Conservation (phyloP, 2,888 invertebrate species). For the Brachypterus glaber region DNA sequence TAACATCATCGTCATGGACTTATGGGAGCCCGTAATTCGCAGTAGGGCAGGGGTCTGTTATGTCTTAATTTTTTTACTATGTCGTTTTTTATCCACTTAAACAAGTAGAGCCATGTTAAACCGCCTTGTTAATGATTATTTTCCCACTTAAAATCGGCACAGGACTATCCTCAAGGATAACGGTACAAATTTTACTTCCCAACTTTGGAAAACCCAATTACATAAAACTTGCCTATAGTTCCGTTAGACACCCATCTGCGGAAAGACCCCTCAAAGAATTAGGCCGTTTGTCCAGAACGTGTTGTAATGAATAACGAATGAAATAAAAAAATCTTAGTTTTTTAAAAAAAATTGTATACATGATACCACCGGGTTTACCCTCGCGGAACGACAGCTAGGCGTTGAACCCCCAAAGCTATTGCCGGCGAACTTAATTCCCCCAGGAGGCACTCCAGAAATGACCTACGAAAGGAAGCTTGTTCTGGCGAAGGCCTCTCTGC, state of each 20-base stretch:
- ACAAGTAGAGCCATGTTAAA: constrained; percentile 7
- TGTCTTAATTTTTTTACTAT: constrained; percentile 7
- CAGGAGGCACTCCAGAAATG: no score
- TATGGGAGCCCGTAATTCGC: constrained; percentile 4
- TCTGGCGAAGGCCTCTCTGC: no score
- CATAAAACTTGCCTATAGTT: constrained; percentile 3
- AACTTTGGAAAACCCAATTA: constrained; percentile 2
- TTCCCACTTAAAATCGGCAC: constrained; percentile 14
- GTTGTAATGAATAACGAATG: no score
- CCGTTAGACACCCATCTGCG: constrained; percentile 1
- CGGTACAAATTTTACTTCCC: constrained; percentile 17
- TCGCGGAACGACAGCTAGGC: no score
- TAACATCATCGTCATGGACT: constrained; percentile 7
- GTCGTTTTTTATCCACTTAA: constrained; percentile 8
- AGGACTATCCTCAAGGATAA: constrained; percentile 20
- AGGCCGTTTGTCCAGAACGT: no score
- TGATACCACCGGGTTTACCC: no score
- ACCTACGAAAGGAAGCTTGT: no score
- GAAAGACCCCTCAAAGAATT: no score
- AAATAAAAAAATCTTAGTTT: no score
- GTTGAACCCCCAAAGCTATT: no score
- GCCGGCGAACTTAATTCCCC: no score
- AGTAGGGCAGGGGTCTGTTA: constrained; percentile 5
- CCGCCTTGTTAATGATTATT: constrained; percentile 7
- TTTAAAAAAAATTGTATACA: no score